Conservation (phyloP, 2,113 vertebrate species). For the Sinocyclocheilus rhinocerous region DNA sequence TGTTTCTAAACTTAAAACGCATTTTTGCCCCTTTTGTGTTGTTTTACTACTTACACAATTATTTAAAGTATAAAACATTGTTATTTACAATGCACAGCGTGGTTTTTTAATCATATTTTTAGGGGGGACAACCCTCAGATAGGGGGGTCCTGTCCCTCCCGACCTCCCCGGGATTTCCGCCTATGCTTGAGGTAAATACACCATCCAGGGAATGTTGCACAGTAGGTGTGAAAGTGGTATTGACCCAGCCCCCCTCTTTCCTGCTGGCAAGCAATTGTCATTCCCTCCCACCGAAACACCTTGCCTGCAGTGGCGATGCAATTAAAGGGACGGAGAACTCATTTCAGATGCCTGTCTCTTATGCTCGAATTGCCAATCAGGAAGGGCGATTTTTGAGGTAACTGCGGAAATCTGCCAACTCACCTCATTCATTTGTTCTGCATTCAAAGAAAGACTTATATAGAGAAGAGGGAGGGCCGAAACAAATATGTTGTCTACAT, state of each 20-base stretch:
- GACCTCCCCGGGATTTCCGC: too few species aligned
- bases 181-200: slow-evolving; percentile 61
- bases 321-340: slow-evolving; percentile 88
- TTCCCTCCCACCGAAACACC: slow-evolving; percentile 79
- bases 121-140: too few species aligned
- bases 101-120: too few species aligned
- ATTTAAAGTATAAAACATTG: too few species aligned
- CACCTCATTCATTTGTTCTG: slow-evolving; percentile 50
- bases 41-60: too few species aligned
- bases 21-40: too few species aligned
- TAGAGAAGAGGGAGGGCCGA: slow-evolving; percentile 57
- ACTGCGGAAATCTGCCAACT: slow-evolving; percentile 44
- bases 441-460: slow-evolving; percentile 66
- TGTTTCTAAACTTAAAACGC: too few species aligned
- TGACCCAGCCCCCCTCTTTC: slow-evolving; percentile 79
- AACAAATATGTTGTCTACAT: slow-evolving; percentile 82
- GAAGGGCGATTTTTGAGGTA: slow-evolving; percentile 73
- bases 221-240: slow-evolving; percentile 76
- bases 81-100: too few species aligned
- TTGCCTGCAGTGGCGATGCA: slow-evolving; percentile 88
- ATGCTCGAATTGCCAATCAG: slow-evolving; percentile 83
- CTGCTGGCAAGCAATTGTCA: slow-evolving; percentile 79
- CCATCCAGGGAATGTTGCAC: slow-evolving; percentile 67
- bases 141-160: too few species aligned
- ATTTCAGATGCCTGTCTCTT: slow-evolving; percentile 86